Percentiles rank a stretch among this genome's conserved stretches.
These are phyloP conservation scores for Bubo scandiacus DNA, from an alignment of 2,113 vertebrate species.

Conservation along the genomic window DNA sequence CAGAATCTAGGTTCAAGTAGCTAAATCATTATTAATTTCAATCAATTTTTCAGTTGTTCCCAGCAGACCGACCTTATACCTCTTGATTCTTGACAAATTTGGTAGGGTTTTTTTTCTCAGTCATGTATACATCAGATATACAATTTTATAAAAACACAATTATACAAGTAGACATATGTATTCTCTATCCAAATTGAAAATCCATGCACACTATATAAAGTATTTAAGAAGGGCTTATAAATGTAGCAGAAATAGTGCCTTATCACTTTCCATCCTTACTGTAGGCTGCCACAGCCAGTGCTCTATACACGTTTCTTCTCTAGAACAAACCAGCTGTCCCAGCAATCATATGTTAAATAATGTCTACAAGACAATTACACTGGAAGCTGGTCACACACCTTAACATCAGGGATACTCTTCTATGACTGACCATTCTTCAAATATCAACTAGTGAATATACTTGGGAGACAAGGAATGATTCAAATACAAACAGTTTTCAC, in stretches of 20 bases:
- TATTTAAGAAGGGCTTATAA: not conserved
- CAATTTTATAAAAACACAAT: not conserved
- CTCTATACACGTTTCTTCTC: not conserved
- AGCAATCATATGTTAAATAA: not conserved
- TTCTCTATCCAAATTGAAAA: not conserved
- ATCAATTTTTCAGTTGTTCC: not conserved
- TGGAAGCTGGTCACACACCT: not conserved
- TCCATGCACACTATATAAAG: not conserved
- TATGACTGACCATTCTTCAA: not conserved
- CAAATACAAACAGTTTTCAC: not conserved
- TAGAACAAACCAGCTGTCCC: not conserved
- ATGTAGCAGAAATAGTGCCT: not conserved
- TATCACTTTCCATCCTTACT: not conserved
- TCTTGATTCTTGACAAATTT: slow-evolving; percentile 1
- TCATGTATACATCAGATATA: not conserved
- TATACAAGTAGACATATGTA: not conserved
- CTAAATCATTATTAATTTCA: slow-evolving; percentile 36
- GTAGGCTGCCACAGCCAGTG: not conserved
- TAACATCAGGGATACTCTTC: not conserved
- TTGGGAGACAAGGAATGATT: not conserved
- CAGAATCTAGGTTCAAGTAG: slow-evolving; percentile 22
- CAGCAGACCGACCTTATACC: not conserved
- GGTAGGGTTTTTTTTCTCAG: not conserved
- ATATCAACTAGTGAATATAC: not conserved
- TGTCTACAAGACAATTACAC: not conserved